Percentiles rank a stretch among this genome's conserved stretches.
Evolutionary conservation across 2,888 invertebrate genomes (phyloP).

Genomic region (Therioaphis trifolii): DNA sequence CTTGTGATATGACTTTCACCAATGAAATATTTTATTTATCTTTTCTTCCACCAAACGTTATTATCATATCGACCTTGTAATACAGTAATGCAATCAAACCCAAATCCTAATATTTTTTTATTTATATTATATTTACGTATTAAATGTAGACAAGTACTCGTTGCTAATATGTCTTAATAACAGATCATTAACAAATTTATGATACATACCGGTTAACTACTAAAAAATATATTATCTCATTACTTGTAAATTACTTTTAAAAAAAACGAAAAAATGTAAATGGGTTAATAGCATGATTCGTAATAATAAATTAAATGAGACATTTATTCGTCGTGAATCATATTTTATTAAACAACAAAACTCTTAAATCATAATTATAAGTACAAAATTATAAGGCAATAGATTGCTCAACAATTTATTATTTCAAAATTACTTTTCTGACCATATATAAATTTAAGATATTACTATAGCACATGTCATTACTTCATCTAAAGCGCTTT

Average conservation of each 20-base stretch:
- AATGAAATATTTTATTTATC: constrained; percentile 33
- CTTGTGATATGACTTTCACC: constrained; percentile 24
- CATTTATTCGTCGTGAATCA: background rate
- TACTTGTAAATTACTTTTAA: no score
- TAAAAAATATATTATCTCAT: no score
- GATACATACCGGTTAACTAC: no score
- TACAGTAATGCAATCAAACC: background rate
- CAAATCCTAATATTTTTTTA: no score
- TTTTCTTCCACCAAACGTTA: background rate
- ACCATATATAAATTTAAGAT: background rate
- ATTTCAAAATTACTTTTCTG: background rate
- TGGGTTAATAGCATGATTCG: background rate
- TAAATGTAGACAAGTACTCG: no score
- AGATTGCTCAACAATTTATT: background rate
- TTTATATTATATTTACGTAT: no score
- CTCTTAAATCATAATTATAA: background rate
- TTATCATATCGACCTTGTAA: background rate
- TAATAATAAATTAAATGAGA: background rate
- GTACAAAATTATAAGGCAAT: background rate
- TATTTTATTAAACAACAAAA: background rate
- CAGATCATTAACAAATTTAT: no score
- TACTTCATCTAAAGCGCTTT: no score
- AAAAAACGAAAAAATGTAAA: background rate
- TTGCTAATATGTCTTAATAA: no score
- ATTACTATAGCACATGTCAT: background rate